These are phyloP conservation scores for Spodoptera littoralis DNA, from an alignment of 2,888 invertebrate genomes.

Conservation along the genomic window DNA sequence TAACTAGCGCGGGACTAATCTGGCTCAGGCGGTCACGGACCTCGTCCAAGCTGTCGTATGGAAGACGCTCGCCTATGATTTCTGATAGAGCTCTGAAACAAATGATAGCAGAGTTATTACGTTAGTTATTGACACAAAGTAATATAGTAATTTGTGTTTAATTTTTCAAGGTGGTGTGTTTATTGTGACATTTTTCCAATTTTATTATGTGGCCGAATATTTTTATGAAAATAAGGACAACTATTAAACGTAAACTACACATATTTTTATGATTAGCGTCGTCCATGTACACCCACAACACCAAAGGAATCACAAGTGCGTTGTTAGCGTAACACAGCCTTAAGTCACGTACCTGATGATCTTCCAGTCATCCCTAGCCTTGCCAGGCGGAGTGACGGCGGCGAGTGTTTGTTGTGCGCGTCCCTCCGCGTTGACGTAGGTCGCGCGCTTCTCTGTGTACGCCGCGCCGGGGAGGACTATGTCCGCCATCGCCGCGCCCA, in stretches of 20 bases:
- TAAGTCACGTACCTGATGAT: constrained; percentile 89
- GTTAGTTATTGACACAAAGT: no score
- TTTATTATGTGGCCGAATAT: no score
- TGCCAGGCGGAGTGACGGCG: constrained; percentile 97
- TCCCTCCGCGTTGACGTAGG: constrained; percentile 99
- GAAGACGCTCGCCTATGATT: constrained; percentile 92
- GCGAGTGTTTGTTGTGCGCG: constrained; percentile 96
- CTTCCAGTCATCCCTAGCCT: constrained; percentile 99
- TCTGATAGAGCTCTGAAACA: constrained; percentile 95
- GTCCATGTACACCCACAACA: no score
- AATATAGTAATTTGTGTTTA: no score
- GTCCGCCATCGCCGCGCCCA: constrained; percentile 97
- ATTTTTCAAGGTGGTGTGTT: no score
- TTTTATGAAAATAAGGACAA: no score
- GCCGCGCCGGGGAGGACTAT: constrained; percentile 98
- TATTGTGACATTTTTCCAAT: no score
- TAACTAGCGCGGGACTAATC: constrained; percentile 96
- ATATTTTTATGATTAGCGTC: no score
- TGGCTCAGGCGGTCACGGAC: constrained; percentile 94
- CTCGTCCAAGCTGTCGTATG: constrained; percentile 96
- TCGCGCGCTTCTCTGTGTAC: constrained; percentile 99
- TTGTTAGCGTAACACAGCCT: no score
- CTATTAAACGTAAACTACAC: no score
- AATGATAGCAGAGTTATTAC: not conserved
- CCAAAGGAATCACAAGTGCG: no score